phyloP scores from a whole-genome alignment of 2,113 vertebrate genomes.

The Scatophagus argus region DNA sequence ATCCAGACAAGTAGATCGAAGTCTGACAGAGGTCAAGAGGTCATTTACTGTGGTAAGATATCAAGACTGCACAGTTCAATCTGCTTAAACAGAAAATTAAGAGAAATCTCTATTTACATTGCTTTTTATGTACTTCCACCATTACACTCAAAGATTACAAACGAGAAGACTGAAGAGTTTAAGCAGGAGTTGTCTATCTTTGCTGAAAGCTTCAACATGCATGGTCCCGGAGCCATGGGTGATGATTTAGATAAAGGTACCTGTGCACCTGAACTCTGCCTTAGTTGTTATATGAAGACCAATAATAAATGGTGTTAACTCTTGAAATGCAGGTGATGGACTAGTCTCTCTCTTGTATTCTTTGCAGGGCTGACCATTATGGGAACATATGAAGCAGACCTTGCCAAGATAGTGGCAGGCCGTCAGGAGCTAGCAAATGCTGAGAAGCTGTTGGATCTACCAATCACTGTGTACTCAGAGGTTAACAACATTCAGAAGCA shows the following conservation, averaged over 20 bases:
- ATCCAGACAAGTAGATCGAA: constrained; percentile 83
- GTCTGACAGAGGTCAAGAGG: constrained; percentile 88
- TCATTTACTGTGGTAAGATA: constrained; percentile 88
- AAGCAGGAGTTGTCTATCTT: constrained; percentile 84
- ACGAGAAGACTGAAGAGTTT: constrained; percentile 84
- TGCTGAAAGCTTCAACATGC: constrained; percentile 82
- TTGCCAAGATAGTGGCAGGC: constrained; percentile 82
- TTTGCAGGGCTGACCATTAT: constrained; percentile 87
- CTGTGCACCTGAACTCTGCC: not conserved
- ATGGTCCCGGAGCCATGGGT: constrained; percentile 92
- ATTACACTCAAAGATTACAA: constrained; percentile 83
- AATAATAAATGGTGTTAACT: not conserved
- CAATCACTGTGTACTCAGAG: constrained; percentile 86
- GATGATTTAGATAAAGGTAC: constrained; percentile 93
- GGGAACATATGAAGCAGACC: constrained; percentile 84
- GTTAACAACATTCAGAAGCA: constrained; percentile 89
- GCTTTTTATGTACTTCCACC: not conserved
- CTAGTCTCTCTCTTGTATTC: not conserved
- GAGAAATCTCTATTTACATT: not conserved
- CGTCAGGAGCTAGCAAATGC: constrained; percentile 86
- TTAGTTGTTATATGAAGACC: not conserved
- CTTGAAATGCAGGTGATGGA: not conserved
- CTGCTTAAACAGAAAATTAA: not conserved
- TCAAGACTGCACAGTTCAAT: not conserved
- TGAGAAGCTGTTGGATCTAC: constrained; percentile 92